Conservation (phyloP, 2,113 vertebrate species). For the Dicrurus megarhynchus region DNA sequence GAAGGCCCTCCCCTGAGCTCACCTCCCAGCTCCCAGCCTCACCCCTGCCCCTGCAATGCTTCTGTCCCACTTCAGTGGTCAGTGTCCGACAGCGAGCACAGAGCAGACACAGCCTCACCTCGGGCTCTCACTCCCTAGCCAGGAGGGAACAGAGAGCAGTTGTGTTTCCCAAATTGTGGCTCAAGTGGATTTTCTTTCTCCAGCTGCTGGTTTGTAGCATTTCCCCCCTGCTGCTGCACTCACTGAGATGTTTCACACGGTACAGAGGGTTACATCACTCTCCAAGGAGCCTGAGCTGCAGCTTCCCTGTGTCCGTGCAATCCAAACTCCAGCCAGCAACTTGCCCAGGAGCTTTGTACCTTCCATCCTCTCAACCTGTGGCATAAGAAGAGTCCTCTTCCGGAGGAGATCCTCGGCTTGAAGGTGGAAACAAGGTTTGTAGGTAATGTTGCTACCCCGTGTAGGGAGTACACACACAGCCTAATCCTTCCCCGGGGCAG, state of each 20-base stretch:
- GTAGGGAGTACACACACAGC: neutral
- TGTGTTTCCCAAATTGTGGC: neutral
- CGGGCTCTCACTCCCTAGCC: neutral
- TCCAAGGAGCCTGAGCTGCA: neutral
- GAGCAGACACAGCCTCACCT: neutral
- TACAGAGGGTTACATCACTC: neutral
- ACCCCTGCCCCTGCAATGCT: neutral
- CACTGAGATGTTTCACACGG: neutral
- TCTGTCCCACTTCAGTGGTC: neutral
- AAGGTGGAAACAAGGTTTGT: neutral
- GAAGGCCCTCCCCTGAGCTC: neutral
- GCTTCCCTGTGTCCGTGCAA: neutral
- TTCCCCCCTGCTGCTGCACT: neutral
- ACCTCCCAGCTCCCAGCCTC: neutral
- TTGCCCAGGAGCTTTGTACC: neutral
- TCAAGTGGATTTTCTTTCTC: neutral
- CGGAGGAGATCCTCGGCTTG: neutral
- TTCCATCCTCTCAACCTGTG: neutral
- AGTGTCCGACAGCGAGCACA: accelerated
- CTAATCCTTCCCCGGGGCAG: neutral
- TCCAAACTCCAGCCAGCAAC: neutral
- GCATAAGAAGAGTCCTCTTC: neutral
- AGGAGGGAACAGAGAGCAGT: neutral
- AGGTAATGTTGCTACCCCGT: neutral
- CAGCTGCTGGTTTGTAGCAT: neutral